Conservation (phyloP, 2,888 invertebrate genomes). For the Herminia tarsipennalis region DNA sequence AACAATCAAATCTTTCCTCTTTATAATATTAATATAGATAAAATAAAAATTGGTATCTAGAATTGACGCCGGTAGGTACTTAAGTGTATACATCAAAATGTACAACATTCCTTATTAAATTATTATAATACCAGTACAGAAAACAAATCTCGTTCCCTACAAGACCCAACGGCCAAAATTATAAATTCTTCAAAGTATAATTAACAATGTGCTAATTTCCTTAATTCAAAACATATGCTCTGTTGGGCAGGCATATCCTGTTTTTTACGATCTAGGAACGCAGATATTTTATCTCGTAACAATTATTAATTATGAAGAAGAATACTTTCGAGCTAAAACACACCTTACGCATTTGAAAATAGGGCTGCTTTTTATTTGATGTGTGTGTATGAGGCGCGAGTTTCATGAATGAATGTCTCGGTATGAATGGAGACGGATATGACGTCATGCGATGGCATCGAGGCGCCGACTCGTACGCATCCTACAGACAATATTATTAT, state of each 20-base stretch:
- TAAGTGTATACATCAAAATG: too few species aligned
- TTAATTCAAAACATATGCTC: constrained; percentile 39
- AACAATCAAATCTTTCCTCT: too few species aligned
- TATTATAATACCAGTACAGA: too few species aligned
- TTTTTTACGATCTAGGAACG: constrained; percentile 39
- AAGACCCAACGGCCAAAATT: too few species aligned
- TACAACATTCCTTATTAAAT: too few species aligned
- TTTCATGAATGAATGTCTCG: constrained; percentile 73
- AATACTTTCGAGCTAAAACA: constrained; percentile 7
- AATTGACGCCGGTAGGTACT: too few species aligned
- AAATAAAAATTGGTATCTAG: too few species aligned
- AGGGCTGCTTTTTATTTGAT: constrained; percentile 25
- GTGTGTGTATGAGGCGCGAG: constrained; percentile 19
- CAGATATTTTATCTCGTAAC: constrained; percentile 20
- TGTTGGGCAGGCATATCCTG: constrained; percentile 35
- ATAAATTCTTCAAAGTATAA: constrained; percentile 21
- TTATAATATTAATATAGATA: too few species aligned
- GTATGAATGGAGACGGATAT: constrained; percentile 71
- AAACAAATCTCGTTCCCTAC: too few species aligned
- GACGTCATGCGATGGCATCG: constrained; percentile 62
- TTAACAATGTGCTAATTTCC: constrained; percentile 36
- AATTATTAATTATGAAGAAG: constrained; percentile 13
- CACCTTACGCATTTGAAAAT: neutral
- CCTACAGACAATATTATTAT: constrained; percentile 40
- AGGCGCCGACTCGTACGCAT: constrained; percentile 65